phyloP scores from a whole-genome alignment of 1,140 invertebrate species.

The Nylanderia fulva region DNA sequence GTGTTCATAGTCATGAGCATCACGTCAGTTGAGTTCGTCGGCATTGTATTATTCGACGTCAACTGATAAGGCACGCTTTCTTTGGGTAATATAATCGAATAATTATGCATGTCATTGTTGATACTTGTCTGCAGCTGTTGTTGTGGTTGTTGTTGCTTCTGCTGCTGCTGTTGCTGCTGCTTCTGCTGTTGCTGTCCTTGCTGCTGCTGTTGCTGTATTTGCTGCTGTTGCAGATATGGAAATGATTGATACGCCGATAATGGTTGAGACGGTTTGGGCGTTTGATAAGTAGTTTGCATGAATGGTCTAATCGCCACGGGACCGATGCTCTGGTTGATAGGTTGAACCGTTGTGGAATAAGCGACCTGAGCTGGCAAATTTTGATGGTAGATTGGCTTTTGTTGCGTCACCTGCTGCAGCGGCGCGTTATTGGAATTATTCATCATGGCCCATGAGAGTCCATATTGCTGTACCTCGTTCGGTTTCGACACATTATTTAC shows the following conservation, averaged over 20 bases:
- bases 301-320: not conserved
- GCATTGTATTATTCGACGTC: not conserved
- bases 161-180: not conserved
- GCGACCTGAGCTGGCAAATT: slow-evolving; percentile 32
- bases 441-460: not conserved
- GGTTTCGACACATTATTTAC: not conserved
- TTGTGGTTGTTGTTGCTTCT: not conserved
- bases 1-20: not conserved
- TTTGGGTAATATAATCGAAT: not conserved
- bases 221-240: not conserved
- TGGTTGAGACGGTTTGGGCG: not conserved
- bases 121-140: not conserved
- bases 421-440: not conserved
- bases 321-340: not conserved
- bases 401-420: not conserved
- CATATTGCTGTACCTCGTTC: not conserved
- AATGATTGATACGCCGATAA: too few relatives aligned
- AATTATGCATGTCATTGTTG: not conserved
- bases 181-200: not conserved
- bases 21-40: not conserved
- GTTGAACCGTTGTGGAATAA: not conserved
- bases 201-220: not conserved
- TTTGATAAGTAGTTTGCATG: slow-evolving; percentile 2
- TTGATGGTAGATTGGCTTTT: not conserved
- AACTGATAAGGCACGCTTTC: not conserved